phyloP scores from a whole-genome alignment of 2,888 invertebrate genomes.

The Schrankia costaestrigalis region DNA sequence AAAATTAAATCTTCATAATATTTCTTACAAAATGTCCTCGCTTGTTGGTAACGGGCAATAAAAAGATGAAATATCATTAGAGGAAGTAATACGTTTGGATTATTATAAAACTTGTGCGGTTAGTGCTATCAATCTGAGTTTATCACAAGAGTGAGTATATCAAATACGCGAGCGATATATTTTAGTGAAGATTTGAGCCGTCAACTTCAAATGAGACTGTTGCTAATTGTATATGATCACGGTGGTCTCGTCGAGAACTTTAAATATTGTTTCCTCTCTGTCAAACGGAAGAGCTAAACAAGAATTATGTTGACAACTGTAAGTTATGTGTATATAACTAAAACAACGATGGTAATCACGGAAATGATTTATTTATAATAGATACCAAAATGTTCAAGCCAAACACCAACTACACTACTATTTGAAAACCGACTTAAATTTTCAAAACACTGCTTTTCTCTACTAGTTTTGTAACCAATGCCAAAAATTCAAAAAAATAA shows the following conservation, averaged over 20 bases:
- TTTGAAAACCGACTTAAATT: constrained; percentile 1
- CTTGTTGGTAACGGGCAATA: constrained; percentile 28
- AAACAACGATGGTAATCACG: constrained; percentile 6
- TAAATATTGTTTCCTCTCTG: constrained; percentile 30
- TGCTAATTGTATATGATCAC: constrained; percentile 31
- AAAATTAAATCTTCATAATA: constrained; percentile 31
- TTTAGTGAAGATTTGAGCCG: constrained; percentile 17
- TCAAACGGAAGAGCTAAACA: constrained; percentile 5
- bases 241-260: constrained; percentile 25
- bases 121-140: constrained; percentile 28
- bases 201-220: constrained; percentile 21
- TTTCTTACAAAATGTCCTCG: constrained; percentile 29
- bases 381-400: neutral
- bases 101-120: constrained; percentile 28
- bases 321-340: constrained; percentile 4
- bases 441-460: constrained; percentile 1
- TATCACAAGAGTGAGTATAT: constrained; percentile 20
- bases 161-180: constrained; percentile 21
- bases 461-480: constrained; percentile 4
- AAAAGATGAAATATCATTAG: constrained; percentile 36
- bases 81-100: constrained; percentile 36
- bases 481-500: constrained; percentile 28
- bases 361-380: constrained; percentile 9
- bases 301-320: constrained; percentile 8
- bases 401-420: neutral